Base-by-base conservation (phyloP, 2,113 vertebrate genomes). In the Carassius auratus region DNA sequence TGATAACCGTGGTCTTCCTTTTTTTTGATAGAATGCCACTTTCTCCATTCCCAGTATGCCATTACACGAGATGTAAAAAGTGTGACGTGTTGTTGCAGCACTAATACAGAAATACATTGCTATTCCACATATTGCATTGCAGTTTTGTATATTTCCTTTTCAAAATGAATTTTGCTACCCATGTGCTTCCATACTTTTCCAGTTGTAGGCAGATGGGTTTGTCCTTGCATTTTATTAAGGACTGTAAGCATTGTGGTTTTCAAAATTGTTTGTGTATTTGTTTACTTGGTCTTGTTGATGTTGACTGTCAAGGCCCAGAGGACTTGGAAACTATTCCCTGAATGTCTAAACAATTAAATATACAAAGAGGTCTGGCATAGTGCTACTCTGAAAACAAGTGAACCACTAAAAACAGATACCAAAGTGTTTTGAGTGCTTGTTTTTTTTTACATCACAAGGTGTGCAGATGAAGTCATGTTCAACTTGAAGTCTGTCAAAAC, bases 251-350 rank as follows among this genome's bases (percentile, higher is more conserved):
- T 48, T 36, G 62, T 66, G 55, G 2, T 84, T 80, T 66, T 48
- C 1, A 36, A 13, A 62, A 45, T 76, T 71, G 83, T 61, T 76
- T 82, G 84, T 83, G 68, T 83, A 59, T 85, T 81, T 87, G 71
- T 87, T 87, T 87, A 62, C 74, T 14, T 42, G 38, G 78, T 23
- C 42, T 68, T 77, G 84, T 85, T 87, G 33, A 85, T 81, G 36
- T 87, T 85, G 84, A 82, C n/a, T 2, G 36, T 85, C 48, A 26
- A 75, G 77, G 80, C 59, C 64, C 59, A 36, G 55, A 82, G 57
- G 81, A 86, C 85, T 76, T 79, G 57, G 81, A 83, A 81, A 52
- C 68, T 81, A 61, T 85, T 87, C 78, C 36, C 26, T 68, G 61
- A 85, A 76, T 76, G 61, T 79, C 68, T 57, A 76, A 81, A 68